phyloP scores from a whole-genome alignment of 2,113 vertebrate species.

The Rhegmatorhina hoffmannsi region DNA sequence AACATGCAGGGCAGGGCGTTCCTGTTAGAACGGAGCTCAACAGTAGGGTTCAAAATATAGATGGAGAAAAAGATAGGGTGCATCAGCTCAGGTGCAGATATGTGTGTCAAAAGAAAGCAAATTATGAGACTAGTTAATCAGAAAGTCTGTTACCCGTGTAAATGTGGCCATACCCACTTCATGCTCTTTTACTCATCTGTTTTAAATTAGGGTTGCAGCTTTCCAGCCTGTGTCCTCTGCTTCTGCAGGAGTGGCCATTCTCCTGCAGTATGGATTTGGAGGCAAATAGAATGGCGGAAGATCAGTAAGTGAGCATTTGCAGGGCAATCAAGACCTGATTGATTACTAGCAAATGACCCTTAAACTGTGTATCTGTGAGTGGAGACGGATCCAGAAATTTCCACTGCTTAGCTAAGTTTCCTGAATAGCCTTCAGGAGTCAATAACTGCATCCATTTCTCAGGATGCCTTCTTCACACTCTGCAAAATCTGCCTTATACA shows the following conservation, averaged over 20 bases:
- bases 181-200: not conserved
- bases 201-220: not conserved
- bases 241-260: not conserved
- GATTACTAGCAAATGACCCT: not conserved
- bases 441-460: not conserved
- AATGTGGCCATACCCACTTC: not conserved
- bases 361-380: not conserved
- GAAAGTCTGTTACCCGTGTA: not conserved
- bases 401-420: not conserved
- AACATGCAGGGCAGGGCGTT: slow-evolving; percentile 9
- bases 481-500: not conserved
- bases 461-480: not conserved
- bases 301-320: not conserved
- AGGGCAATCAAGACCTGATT: not conserved
- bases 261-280: not conserved
- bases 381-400: not conserved
- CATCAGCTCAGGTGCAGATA: slow-evolving; percentile 16
- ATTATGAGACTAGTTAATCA: not conserved
- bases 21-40: not conserved
- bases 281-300: not conserved
- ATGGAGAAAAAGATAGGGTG: not conserved
- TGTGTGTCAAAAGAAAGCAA: not conserved
- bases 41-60: slow-evolving; percentile 43
- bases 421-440: not conserved
- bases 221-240: not conserved